These are phyloP conservation scores for Holothuria scabra DNA, from an alignment of 53 echinoderm and acorn worm genomes.

Conservation along the genomic window DNA sequence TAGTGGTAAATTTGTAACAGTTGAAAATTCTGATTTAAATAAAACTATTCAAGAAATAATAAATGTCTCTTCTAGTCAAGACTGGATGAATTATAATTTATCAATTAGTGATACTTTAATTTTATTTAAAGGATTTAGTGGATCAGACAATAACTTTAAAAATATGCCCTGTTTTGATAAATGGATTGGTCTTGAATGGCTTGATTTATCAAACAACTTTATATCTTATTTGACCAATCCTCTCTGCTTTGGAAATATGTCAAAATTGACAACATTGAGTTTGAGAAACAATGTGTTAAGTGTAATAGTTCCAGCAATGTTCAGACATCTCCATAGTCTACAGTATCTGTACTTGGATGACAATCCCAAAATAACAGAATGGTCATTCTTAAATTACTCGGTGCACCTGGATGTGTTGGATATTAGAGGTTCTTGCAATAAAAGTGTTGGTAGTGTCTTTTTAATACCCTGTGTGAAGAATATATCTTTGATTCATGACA, in stretches of 20 bases:
- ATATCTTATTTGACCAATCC: not conserved
- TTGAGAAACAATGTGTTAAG: not conserved
- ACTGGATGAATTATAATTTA: too few relatives aligned
- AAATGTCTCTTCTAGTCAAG: too few relatives aligned
- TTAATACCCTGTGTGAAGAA: too few relatives aligned
- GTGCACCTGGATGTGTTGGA: not conserved
- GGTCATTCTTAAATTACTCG: not conserved
- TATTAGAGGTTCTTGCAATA: not conserved
- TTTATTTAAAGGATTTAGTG: constrained; percentile 3
- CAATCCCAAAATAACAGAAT: not conserved
- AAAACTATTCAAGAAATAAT: too few relatives aligned
- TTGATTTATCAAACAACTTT: constrained; percentile 6
- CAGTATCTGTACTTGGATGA: not conserved
- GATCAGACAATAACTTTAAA: not conserved
- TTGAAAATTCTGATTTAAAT: too few relatives aligned
- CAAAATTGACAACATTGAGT: not conserved
- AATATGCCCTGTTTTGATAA: not conserved
- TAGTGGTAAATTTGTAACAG: too few relatives aligned
- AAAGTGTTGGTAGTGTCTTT: not conserved
- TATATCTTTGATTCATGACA: too few relatives aligned
- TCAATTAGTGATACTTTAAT: too few relatives aligned
- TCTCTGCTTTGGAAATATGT: constrained; percentile 15
- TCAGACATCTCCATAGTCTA: not conserved
- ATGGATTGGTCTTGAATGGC: not conserved
- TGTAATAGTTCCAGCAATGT: not conserved